A percentile compares a stretch with the other conserved stretches of the same genome.
Evolutionary conservation across 2,113 vertebrate genomes (phyloP).

Genomic region (Bufo bufo): DNA sequence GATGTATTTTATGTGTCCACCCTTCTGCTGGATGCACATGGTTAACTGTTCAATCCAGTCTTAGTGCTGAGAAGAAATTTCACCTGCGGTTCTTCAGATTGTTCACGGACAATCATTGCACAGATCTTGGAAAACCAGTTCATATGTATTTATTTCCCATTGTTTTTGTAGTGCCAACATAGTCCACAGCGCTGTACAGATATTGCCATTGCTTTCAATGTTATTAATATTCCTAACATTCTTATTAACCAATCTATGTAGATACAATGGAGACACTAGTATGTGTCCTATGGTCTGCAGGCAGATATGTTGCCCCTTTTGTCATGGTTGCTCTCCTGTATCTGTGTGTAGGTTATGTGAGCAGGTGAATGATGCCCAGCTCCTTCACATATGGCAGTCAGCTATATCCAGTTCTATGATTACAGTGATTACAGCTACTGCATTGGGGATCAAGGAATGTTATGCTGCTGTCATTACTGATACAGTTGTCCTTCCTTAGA

Average conservation of each 20-base stretch:
- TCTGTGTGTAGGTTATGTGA: not conserved
- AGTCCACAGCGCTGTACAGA: too few relatives aligned
- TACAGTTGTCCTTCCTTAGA: not conserved
- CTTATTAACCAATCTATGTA: not conserved
- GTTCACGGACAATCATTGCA: too few relatives aligned
- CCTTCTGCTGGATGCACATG: too few relatives aligned
- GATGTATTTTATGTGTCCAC: too few relatives aligned
- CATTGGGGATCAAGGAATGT: conserved; percentile 13
- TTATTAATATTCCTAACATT: not conserved
- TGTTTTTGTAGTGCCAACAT: too few relatives aligned
- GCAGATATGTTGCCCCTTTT: not conserved
- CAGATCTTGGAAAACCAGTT: too few relatives aligned
- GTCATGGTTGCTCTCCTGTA: not conserved
- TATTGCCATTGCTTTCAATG: not conserved
- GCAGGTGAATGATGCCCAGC: not conserved
- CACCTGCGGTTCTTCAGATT: too few relatives aligned
- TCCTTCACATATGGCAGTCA: not conserved
- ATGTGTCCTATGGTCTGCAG: not conserved
- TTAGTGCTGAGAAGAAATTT: too few relatives aligned
- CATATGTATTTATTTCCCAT: too few relatives aligned
- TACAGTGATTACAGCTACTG: conserved; percentile 1
- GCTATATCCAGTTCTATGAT: not conserved
- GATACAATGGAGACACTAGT: not conserved
- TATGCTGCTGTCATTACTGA: not conserved
- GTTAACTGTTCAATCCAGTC: too few relatives aligned